Conservation (phyloP, 1,140 invertebrate genomes). For the Drosophila arizonae region DNA sequence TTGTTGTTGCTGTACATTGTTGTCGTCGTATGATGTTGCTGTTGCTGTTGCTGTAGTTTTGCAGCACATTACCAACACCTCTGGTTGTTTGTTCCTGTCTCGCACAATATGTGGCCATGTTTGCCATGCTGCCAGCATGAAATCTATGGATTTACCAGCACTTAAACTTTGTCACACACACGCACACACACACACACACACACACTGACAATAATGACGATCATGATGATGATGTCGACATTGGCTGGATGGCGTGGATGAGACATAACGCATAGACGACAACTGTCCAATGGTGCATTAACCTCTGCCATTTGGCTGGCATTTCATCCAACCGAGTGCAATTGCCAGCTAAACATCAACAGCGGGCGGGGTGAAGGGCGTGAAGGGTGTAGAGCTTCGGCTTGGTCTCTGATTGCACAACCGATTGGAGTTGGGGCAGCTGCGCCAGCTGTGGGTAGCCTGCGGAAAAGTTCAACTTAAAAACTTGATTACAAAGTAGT, state of each 20-base stretch:
- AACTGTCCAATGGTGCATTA: constrained; percentile 73
- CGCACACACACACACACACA: too few relatives aligned
- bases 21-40: constrained; percentile 20
- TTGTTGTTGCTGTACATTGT: constrained; percentile 34
- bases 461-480: neutral
- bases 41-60: constrained; percentile 22
- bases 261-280: constrained; percentile 56
- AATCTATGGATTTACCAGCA: constrained; percentile 80
- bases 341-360: constrained; percentile 8
- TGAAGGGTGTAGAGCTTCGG: neutral
- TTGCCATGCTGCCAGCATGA: constrained; percentile 74
- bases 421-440: neutral
- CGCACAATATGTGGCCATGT: constrained; percentile 79
- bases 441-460: neutral
- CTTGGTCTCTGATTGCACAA: constrained; percentile 13
- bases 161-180: constrained; percentile 73
- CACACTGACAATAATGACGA: constrained; percentile 28
- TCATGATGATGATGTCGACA: constrained; percentile 50
- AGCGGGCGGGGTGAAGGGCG: neutral
- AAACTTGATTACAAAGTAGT: neutral
- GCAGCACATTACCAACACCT: constrained; percentile 66
- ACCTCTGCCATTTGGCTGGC: constrained; percentile 58
- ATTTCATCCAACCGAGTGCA: constrained; percentile 24
- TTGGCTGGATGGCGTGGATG: constrained; percentile 65
- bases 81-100: constrained; percentile 52